Conservation (phyloP, 2,797 vertebrate genomes). For the Pipistrellus nathusii region DNA sequence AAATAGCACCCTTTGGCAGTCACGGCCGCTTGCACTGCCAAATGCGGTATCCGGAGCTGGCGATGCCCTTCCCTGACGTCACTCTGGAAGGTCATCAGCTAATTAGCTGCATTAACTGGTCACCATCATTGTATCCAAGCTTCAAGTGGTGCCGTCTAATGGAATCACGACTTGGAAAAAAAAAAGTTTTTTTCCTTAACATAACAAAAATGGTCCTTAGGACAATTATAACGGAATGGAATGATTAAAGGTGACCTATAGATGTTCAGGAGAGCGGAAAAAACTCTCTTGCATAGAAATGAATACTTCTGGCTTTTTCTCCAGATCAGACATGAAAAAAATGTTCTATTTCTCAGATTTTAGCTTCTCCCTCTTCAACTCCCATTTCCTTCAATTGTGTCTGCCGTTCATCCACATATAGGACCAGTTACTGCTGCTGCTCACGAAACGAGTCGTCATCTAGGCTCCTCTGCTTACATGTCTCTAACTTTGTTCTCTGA, state of each 20-base stretch:
- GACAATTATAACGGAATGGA: conserved; percentile 32
- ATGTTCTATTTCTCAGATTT: conserved; percentile 1
- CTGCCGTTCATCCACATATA: neutral
- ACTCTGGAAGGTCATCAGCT: conserved; percentile 41
- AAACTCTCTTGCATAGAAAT: neutral
- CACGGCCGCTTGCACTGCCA: conserved; percentile 39
- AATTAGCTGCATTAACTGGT: conserved; percentile 33
- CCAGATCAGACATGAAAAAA: neutral
- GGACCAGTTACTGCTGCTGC: neutral
- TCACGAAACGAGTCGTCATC: neutral
- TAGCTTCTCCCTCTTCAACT: neutral
- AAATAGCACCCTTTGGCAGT: conserved; percentile 66
- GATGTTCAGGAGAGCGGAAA: neutral
- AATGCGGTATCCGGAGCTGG: neutral
- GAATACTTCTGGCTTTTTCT: conserved; percentile 33
- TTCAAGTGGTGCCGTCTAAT: neutral
- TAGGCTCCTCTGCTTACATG: neutral
- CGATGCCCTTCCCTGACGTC: conserved; percentile 55
- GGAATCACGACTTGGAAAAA: conserved; percentile 14
- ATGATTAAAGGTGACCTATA: conserved; percentile 45
- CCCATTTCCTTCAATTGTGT: neutral
- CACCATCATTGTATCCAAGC: neutral
- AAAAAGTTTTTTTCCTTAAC: neutral
- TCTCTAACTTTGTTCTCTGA: neutral
- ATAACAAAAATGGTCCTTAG: conserved; percentile 13